phyloP scores from a whole-genome alignment of 2,888 invertebrate species.

The Hartigia nigra region DNA sequence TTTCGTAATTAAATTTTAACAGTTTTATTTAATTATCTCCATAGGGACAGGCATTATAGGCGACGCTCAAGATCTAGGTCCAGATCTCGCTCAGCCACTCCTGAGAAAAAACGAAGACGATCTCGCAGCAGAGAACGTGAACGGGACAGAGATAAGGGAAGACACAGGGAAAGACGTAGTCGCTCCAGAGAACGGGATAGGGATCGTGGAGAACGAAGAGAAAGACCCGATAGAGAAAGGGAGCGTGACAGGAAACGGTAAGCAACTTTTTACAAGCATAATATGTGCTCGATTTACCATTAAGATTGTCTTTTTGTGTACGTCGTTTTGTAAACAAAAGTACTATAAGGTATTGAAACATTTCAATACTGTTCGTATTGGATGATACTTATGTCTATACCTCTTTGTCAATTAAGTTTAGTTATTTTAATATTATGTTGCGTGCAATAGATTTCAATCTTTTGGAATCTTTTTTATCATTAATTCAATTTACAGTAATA shows the following conservation, averaged over 20 bases:
- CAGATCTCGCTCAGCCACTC: constrained; percentile 71
- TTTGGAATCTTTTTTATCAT: constrained; percentile 8
- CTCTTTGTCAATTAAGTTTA: not conserved
- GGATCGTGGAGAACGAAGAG: constrained; percentile 66
- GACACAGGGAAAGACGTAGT: constrained; percentile 72
- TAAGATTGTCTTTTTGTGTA: not conserved
- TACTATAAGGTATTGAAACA: not conserved
- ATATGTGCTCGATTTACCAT: constrained; percentile 3
- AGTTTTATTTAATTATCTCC: constrained; percentile 12
- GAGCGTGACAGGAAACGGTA: constrained; percentile 68
- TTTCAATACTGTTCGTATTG: not conserved
- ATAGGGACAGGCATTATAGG: constrained; percentile 65
- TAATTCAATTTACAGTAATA: not conserved
- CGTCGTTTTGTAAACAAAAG: not conserved
- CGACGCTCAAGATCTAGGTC: constrained; percentile 74
- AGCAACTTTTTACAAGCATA: constrained; percentile 28
- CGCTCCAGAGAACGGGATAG: constrained; percentile 75
- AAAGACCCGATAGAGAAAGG: constrained; percentile 68
- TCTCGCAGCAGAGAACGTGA: constrained; percentile 72
- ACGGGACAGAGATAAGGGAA: constrained; percentile 70
- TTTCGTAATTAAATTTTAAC: not conserved
- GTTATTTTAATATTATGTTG: not conserved
- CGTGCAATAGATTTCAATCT: not conserved
- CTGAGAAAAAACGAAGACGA: constrained; percentile 72
- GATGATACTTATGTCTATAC: not conserved